Conservation (phyloP, 2,888 invertebrate genomes). For the Volucella zonaria region DNA sequence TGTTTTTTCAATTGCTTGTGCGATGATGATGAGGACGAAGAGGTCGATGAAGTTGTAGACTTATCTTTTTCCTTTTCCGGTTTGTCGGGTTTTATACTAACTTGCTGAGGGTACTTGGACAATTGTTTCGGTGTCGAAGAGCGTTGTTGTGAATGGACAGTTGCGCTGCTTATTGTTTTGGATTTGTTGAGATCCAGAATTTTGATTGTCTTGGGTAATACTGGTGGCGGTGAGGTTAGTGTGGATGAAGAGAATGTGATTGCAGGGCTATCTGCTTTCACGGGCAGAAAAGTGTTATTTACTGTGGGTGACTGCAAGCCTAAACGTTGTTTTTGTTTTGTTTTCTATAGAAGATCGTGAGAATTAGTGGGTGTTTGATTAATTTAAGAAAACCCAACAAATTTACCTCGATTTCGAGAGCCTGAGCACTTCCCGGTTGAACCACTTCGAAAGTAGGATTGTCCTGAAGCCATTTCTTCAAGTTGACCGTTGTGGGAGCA, state of each 20-base stretch:
- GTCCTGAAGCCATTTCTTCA: slow-evolving; percentile 92
- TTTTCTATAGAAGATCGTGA: slow-evolving; percentile 22
- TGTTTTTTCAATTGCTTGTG: slow-evolving; percentile 61
- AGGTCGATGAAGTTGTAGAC: slow-evolving; percentile 34
- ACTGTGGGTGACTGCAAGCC: slow-evolving; percentile 49
- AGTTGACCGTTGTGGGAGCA: slow-evolving; percentile 91
- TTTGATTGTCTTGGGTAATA: slow-evolving; percentile 43
- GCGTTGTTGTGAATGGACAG: slow-evolving; percentile 14
- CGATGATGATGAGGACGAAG: slow-evolving; percentile 18
- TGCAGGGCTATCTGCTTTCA: slow-evolving; percentile 41
- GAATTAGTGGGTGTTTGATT: neutral
- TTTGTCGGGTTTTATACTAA: slow-evolving; percentile 75
- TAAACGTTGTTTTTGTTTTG: slow-evolving; percentile 54
- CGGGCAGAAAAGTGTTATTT: slow-evolving; percentile 20
- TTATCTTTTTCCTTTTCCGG: slow-evolving; percentile 73
- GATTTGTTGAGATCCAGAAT: slow-evolving; percentile 44
- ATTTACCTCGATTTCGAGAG: slow-evolving; percentile 80
- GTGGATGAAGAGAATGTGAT: slow-evolving; percentile 24
- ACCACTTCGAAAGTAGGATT: slow-evolving; percentile 95
- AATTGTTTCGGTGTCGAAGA: slow-evolving; percentile 76
- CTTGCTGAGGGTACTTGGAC: slow-evolving; percentile 79
- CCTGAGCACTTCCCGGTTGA: slow-evolving; percentile 85
- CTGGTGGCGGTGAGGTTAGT: slow-evolving; percentile 28
- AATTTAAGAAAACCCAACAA: neutral
- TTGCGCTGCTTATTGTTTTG: slow-evolving; percentile 34